A percentile compares a stretch with the other conserved stretches of the same genome.
These are phyloP conservation scores for Magallana angulata DNA, from an alignment of 1,140 invertebrate species.

Conservation along the genomic window DNA sequence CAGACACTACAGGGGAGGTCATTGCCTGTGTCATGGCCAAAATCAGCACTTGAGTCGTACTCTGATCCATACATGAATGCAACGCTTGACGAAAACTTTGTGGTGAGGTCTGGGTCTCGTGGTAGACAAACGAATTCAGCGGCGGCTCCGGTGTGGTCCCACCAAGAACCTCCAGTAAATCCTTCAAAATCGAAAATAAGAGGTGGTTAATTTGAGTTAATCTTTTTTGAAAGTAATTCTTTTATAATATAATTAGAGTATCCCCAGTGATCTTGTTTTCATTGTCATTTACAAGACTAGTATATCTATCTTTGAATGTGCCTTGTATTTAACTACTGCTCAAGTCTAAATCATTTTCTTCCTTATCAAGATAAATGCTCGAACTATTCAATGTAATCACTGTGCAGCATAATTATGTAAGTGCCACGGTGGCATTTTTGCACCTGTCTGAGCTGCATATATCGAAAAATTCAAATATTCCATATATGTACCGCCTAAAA, in stretches of 20 bases:
- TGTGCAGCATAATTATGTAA: too few relatives aligned
- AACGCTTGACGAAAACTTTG: not conserved
- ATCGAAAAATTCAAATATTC: too few relatives aligned
- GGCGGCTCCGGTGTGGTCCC: conserved; percentile 12
- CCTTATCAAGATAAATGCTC: too few relatives aligned
- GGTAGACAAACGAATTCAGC: conserved; percentile 49
- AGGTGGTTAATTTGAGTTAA: too few relatives aligned
- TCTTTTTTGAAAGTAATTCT: too few relatives aligned
- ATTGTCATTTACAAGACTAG: too few relatives aligned
- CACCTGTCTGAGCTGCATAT: too few relatives aligned
- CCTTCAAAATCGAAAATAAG: too few relatives aligned
- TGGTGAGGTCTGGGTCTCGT: conserved; percentile 15
- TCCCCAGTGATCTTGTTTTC: too few relatives aligned
- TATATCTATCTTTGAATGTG: not conserved
- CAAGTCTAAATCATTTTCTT: not conserved
- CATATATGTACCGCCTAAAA: too few relatives aligned
- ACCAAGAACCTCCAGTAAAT: conserved; percentile 26
- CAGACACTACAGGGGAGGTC: conserved; percentile 58
- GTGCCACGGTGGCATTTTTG: too few relatives aligned
- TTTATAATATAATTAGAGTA: too few relatives aligned
- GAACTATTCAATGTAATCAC: not conserved
- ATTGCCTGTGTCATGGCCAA: not conserved
- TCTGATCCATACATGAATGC: conserved; percentile 45
- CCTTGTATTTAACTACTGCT: not conserved
- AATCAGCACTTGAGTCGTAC: conserved; percentile 40